These are phyloP conservation scores for Agelaius phoeniceus DNA, from an alignment of 2,113 vertebrate species.

Conservation along the genomic window DNA sequence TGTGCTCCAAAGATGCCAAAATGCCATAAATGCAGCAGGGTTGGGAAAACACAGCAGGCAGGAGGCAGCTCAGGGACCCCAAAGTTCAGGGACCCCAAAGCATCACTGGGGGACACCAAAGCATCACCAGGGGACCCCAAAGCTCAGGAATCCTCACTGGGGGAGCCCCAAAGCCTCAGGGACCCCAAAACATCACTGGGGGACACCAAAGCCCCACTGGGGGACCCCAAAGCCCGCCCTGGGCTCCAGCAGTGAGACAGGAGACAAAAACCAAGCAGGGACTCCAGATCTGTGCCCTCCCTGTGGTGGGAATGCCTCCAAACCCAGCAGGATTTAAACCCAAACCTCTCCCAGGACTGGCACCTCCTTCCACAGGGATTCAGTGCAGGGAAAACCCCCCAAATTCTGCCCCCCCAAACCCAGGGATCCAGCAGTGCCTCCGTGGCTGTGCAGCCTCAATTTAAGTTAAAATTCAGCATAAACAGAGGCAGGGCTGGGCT, in stretches of 20 bases:
- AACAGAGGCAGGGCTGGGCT: too few species aligned
- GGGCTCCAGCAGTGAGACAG: rapidly evolving
- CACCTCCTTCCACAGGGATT: neutral
- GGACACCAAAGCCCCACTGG: too few species aligned
- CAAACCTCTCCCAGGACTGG: neutral
- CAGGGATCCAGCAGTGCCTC: rapidly evolving
- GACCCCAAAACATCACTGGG: neutral
- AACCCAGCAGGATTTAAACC: neutral
- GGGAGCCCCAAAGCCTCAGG: neutral
- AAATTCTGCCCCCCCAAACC: neutral
- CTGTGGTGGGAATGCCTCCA: rapidly evolving
- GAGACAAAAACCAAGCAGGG: neutral
- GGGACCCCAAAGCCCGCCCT: neutral
- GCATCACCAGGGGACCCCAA: too few species aligned
- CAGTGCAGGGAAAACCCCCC: rapidly evolving
- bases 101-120: too few species aligned
- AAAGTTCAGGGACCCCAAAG: neutral
- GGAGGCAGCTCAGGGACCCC: too few species aligned
- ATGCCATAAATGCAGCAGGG: too few species aligned
- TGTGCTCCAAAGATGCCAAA: too few species aligned
- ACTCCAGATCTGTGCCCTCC: neutral
- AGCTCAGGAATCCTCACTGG: neutral
- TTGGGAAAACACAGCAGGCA: too few species aligned
- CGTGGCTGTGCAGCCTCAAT: rapidly evolving
- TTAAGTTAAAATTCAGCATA: neutral